A percentile compares a stretch with the other conserved stretches of the same genome.
Conservation (phyloP, 2,888 invertebrate genomes). For the Cantharis flavilabris region DNA sequence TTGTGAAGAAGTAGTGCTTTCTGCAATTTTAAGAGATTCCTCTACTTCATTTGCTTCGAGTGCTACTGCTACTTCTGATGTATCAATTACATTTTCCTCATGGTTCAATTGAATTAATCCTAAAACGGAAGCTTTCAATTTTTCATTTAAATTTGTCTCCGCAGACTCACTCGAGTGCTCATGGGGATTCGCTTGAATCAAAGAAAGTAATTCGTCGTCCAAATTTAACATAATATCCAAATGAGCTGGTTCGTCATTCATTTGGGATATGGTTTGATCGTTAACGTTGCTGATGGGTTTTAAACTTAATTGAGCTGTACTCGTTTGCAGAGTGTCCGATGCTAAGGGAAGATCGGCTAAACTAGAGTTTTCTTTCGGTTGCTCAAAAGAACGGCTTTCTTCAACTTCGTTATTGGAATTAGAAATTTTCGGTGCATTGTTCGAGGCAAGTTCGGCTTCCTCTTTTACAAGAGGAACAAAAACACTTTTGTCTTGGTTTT, state of each 20-base stretch:
- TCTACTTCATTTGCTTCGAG: background rate
- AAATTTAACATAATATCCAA: background rate
- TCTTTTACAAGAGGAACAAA: background rate
- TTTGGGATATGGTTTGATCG: background rate
- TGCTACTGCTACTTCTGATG: background rate
- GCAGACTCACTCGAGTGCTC: background rate
- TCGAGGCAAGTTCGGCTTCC: background rate
- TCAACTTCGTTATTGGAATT: background rate
- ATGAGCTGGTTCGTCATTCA: background rate
- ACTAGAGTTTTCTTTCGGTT: background rate
- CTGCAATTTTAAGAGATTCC: background rate
- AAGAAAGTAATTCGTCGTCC: background rate
- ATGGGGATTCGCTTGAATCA: background rate
- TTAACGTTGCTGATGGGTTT: background rate
- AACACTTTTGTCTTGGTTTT: background rate
- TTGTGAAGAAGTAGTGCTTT: background rate
- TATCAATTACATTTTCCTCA: background rate
- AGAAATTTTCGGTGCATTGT: background rate
- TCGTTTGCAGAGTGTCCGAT: slow-evolving; percentile 10
- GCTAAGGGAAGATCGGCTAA: background rate
- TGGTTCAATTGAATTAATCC: background rate
- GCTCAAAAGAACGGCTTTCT: background rate
- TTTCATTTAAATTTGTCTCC: background rate
- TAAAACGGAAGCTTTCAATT: background rate
- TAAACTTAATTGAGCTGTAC: background rate